Percentiles rank a stretch among this genome's conserved stretches.
Evolutionary conservation across 2,888 invertebrate genomes (phyloP).

Genomic region (Diplazon laetatorius): DNA sequence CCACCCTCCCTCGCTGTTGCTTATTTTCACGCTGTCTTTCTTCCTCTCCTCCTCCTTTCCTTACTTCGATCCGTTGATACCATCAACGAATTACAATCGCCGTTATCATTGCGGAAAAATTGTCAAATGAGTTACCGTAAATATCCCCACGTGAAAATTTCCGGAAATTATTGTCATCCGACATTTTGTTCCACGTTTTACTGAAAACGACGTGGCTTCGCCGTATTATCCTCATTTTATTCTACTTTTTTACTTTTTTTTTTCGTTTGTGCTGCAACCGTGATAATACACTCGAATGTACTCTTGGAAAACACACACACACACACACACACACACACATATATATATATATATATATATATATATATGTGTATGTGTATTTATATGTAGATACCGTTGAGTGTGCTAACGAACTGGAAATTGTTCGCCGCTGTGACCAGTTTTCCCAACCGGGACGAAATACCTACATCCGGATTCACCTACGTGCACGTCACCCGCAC

Average conservation of each 20-base stretch:
- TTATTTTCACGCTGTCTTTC: neutral
- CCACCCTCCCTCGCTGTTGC: neutral
- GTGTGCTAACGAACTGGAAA: constrained; percentile 62
- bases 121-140: no score
- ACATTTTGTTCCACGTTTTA: no score
- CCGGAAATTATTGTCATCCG: no score
- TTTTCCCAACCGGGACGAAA: constrained; percentile 32
- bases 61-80: no score
- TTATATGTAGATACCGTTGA: constrained; percentile 24
- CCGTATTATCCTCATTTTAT: no score
- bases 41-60: no score
- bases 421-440: constrained; percentile 34
- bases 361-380: neutral
- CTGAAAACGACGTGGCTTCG: no score
- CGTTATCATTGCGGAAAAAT: no score
- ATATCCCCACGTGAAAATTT: no score
- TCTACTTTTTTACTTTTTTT: no score
- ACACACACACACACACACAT: neutral
- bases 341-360: constrained; percentile 3
- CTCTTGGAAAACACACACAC: constrained; percentile 16
- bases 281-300: neutral
- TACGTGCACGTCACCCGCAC: constrained; percentile 31
- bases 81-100: no score
- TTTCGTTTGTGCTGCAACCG: no score
- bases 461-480: constrained; percentile 23